These are phyloP conservation scores for Aythya fuligula DNA, from an alignment of 2,797 vertebrate genomes.

Conservation along the genomic window DNA sequence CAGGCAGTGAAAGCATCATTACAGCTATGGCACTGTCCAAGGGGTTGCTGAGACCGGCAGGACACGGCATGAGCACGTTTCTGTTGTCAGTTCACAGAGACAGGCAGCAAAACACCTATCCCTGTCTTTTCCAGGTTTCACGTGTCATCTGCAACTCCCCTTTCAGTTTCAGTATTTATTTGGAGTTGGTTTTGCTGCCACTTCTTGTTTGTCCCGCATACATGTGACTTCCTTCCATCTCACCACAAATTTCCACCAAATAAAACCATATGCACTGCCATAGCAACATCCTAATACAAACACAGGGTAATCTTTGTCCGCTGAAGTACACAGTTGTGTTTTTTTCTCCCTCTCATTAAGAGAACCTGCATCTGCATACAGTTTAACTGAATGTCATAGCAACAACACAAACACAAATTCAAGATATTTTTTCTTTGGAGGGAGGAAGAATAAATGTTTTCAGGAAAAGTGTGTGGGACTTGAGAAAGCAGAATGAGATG, in stretches of 20 bases:
- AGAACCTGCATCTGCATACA: constrained; percentile 75
- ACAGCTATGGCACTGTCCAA: background rate
- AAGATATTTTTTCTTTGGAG: constrained; percentile 47
- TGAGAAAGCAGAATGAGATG: constrained; percentile 62
- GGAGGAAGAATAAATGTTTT: constrained; percentile 57
- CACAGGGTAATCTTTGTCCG: constrained; percentile 73
- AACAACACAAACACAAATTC: constrained; percentile 77
- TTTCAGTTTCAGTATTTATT: constrained; percentile 59
- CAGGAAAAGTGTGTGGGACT: constrained; percentile 54
- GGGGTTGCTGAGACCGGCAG: background rate
- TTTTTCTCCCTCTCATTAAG: constrained; percentile 61
- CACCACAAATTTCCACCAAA: constrained; percentile 74
- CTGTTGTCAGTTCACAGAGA: background rate
- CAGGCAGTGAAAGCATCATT: background rate
- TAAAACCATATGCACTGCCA: constrained; percentile 80
- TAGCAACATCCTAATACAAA: constrained; percentile 81
- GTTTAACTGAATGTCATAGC: constrained; percentile 75
- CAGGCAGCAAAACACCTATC: background rate
- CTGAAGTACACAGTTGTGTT: constrained; percentile 64
- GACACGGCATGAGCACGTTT: background rate
- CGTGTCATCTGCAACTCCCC: background rate
- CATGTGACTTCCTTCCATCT: constrained; percentile 65
- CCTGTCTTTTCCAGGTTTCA: background rate
- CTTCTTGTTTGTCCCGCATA: constrained; percentile 66
- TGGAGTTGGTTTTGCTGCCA: constrained; percentile 28